Percentiles rank a stretch among this genome's conserved stretches.
These are phyloP conservation scores for Chrysocyon brachyurus DNA, from an alignment of 2,797 vertebrate species.

Conservation along the genomic window DNA sequence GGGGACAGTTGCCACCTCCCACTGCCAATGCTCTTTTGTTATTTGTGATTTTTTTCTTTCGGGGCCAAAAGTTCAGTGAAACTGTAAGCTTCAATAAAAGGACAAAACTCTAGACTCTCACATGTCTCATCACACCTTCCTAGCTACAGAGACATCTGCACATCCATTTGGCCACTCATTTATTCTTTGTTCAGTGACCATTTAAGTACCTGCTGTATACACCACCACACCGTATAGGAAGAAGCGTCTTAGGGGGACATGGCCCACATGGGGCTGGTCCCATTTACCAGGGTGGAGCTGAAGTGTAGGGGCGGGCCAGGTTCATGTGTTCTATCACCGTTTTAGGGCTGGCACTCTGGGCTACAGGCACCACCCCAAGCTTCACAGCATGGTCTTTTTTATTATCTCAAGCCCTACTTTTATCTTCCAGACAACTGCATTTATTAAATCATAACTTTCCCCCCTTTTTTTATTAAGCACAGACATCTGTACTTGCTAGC, in stretches of 20 bases:
- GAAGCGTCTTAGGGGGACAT: accelerated
- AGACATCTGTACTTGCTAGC: conserved; percentile 69
- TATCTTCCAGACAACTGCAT: conserved; percentile 68
- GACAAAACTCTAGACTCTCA: conserved; percentile 18
- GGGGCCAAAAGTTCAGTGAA: conserved; percentile 79
- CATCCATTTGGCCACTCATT: neutral
- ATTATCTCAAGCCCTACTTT: conserved; percentile 54
- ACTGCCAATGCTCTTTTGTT: conserved; percentile 79
- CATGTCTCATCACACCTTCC: neutral
- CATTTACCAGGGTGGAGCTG: neutral
- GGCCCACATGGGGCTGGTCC: neutral
- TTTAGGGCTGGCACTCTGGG: neutral
- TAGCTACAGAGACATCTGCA: neutral
- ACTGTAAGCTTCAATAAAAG: conserved; percentile 78
- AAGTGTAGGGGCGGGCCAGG: neutral
- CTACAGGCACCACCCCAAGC: neutral
- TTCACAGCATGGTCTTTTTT: conserved; percentile 55
- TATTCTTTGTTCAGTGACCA: neutral
- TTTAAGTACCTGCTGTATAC: neutral
- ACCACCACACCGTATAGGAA: neutral
- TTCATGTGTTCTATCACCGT: neutral
- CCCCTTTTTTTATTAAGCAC: conserved; percentile 67
- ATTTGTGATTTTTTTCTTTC: neutral
- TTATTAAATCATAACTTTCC: conserved; percentile 65
- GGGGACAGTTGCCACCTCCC: neutral